Percentiles rank a stretch among this genome's conserved stretches.
Evolutionary conservation across 2,797 vertebrate genomes (phyloP).

Genomic region (Chaetodon trifasciatus): DNA sequence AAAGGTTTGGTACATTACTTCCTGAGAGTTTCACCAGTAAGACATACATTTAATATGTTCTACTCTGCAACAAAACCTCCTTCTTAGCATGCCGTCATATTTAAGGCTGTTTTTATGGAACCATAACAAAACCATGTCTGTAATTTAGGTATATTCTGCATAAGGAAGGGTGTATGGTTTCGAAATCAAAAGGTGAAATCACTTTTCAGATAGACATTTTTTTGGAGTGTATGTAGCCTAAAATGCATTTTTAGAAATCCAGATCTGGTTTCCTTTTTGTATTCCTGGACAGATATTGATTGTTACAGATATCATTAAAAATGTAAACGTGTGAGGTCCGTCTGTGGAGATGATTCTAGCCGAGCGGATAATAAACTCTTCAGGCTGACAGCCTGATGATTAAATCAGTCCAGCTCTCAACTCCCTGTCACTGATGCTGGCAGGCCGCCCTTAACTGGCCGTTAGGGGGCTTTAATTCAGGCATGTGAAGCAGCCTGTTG

Average conservation of each 20-base stretch:
- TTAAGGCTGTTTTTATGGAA: neutral
- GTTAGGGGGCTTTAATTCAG: conserved; percentile 61
- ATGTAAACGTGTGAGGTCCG: no score
- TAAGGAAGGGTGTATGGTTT: neutral
- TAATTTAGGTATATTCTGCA: neutral
- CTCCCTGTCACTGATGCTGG: conserved; percentile 18
- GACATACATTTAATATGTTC: neutral
- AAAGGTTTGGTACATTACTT: neutral
- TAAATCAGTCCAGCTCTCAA: neutral
- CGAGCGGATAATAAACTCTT: conserved; percentile 16
- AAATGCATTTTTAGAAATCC: neutral
- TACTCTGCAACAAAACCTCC: neutral
- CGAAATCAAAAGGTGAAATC: neutral
- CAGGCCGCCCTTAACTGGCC: conserved; percentile 44
- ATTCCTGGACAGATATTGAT: neutral
- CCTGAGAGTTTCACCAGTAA: neutral
- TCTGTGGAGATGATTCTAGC: neutral
- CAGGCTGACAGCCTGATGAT: conserved; percentile 25
- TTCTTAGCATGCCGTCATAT: neutral
- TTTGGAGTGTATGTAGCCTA: neutral
- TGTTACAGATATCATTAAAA: neutral
- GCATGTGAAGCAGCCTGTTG: conserved; percentile 58
- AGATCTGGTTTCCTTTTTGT: no score
- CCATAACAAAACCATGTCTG: neutral
- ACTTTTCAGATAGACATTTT: neutral